Percentiles rank a stretch among this genome's conserved stretches.
Conservation (phyloP, 2,888 invertebrate species). For the Torymus tubicola region DNA sequence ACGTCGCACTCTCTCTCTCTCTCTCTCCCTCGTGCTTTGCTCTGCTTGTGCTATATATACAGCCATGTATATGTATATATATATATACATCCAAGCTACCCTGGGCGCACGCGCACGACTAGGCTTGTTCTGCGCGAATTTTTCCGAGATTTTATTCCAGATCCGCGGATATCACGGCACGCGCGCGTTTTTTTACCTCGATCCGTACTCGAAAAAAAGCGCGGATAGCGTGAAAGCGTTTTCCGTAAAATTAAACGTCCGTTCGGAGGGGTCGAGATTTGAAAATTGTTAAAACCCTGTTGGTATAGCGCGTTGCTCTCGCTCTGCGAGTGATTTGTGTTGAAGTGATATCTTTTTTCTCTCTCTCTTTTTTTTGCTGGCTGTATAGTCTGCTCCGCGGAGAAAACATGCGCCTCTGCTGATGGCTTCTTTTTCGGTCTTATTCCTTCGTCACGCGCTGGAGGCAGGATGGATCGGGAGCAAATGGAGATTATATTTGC, state of each 20-base stretch:
- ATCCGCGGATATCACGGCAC: conserved; percentile 14
- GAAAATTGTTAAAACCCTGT: conserved; percentile 34
- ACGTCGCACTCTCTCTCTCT: conserved; percentile 20
- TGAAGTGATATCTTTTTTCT: background rate
- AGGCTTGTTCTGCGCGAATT: conserved; percentile 34
- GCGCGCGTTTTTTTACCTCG: background rate
- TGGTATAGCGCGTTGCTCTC: background rate
- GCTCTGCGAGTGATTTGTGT: conserved; percentile 14
- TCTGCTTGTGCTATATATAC: background rate
- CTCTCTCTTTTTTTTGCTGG: too few species aligned
- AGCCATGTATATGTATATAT: too few species aligned
- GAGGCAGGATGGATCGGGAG: too few species aligned
- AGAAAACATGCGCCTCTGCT: too few species aligned
- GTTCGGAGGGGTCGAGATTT: conserved; percentile 16
- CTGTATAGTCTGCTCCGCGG: too few species aligned
- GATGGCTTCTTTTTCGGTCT: too few species aligned
- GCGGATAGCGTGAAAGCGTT: background rate
- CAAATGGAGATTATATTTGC: too few species aligned
- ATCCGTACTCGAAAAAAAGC: too few species aligned
- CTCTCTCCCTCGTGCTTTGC: background rate
- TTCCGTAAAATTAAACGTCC: conserved; percentile 49
- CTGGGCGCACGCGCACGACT: conserved; percentile 33
- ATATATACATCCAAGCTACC: background rate
- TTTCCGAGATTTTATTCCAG: conserved; percentile 49
- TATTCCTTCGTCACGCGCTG: too few species aligned